These are phyloP conservation scores for Calliopsis andreniformis DNA, from an alignment of 1,140 invertebrate species.

Conservation along the genomic window DNA sequence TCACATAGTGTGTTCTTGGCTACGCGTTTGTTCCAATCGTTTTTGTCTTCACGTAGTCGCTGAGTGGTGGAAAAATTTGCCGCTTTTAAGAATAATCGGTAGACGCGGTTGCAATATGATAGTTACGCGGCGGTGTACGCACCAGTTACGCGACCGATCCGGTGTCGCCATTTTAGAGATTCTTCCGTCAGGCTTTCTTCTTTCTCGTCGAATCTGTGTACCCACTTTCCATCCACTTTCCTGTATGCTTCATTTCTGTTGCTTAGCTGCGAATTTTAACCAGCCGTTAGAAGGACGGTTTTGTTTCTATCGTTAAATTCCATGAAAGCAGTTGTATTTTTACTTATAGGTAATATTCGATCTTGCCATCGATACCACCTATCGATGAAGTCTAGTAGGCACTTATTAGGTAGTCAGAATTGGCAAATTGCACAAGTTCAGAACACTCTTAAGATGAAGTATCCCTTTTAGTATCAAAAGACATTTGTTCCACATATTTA, in stretches of 20 bases:
- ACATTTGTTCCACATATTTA: too few species aligned
- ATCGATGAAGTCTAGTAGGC: too few species aligned
- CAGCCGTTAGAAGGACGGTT: neutral
- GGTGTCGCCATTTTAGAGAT: slow-evolving; percentile 53
- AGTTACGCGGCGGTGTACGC: slow-evolving; percentile 47
- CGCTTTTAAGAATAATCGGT: slow-evolving; percentile 66
- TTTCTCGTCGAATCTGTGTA: slow-evolving; percentile 9
- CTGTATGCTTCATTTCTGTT: neutral
- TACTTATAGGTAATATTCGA: too few species aligned
- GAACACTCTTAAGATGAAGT: too few species aligned
- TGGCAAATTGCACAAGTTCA: too few species aligned
- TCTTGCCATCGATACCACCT: too few species aligned
- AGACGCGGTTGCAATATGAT: slow-evolving; percentile 65
- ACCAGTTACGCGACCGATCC: slow-evolving; percentile 49
- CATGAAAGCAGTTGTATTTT: too few species aligned
- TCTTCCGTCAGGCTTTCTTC: slow-evolving; percentile 14
- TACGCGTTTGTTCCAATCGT: slow-evolving; percentile 22
- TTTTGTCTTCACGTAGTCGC: slow-evolving; percentile 31
- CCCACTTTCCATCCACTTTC: slow-evolving; percentile 30
- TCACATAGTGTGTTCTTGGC: neutral
- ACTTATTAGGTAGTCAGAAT: too few species aligned
- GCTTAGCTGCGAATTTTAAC: neutral
- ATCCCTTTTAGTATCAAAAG: too few species aligned
- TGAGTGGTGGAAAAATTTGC: slow-evolving; percentile 49
- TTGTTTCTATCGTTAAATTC: neutral